phyloP scores from a whole-genome alignment of 1,140 invertebrate species.

The Zaprionus vittiger region DNA sequence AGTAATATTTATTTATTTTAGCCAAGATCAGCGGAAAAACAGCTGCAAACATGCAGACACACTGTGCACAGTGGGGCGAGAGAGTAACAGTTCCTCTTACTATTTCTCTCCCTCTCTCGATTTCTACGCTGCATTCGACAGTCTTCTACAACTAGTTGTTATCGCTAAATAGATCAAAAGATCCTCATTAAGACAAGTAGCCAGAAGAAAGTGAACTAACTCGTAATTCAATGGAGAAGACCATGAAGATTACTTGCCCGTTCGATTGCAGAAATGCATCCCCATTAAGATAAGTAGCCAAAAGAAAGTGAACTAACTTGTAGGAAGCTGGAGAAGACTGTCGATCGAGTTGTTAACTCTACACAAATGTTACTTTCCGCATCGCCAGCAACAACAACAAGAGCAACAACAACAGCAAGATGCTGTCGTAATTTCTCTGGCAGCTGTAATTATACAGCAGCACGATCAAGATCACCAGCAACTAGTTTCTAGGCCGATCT shows the following conservation, averaged over 20 bases:
- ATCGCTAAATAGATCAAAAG: not conserved
- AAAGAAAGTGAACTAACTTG: constrained; percentile 1
- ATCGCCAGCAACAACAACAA: not conserved
- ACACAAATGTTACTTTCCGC: not conserved
- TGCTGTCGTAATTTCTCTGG: not conserved
- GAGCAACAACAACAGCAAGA: not conserved
- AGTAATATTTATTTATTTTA: constrained; percentile 6
- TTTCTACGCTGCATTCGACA: no score
- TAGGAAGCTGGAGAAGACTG: not conserved
- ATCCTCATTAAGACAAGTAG: constrained; percentile 2
- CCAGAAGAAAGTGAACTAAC: not conserved
- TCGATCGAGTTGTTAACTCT: not conserved
- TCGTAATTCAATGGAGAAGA: not conserved
- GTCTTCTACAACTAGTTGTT: not conserved
- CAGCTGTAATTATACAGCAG: not conserved
- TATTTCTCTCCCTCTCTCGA: not conserved
- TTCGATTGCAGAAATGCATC: not conserved
- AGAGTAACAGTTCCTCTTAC: not conserved
- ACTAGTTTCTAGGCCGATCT: constrained; percentile 9
- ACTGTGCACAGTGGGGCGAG: not conserved
- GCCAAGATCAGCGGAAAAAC: not conserved
- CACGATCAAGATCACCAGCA: not conserved
- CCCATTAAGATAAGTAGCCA: not conserved
- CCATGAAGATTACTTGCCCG: not conserved
- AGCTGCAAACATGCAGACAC: constrained; percentile 5